phyloP scores from a whole-genome alignment of 2,113 vertebrate genomes.

The Platysternon megacephalum region DNA sequence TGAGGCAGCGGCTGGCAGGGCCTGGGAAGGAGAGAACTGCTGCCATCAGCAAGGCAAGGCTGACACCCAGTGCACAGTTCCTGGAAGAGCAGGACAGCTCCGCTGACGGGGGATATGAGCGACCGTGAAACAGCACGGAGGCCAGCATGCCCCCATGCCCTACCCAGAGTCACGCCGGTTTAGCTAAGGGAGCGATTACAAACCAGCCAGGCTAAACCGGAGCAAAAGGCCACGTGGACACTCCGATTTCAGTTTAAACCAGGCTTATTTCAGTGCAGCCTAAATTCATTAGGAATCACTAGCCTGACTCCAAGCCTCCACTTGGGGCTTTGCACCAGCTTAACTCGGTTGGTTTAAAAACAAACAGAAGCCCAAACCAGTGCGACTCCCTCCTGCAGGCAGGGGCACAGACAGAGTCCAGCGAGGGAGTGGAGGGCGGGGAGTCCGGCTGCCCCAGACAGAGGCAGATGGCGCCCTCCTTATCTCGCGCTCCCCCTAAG shows the following conservation, averaged over 20 bases:
- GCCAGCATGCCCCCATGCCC: neutral
- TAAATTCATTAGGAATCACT: neutral
- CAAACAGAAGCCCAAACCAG: neutral
- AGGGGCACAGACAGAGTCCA: neutral
- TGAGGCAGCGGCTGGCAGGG: neutral
- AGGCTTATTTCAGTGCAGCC: neutral
- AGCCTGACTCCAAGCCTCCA: neutral
- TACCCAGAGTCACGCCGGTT: neutral
- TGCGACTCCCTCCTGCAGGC: neutral
- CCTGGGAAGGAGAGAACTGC: neutral
- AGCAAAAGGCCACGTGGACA: neutral
- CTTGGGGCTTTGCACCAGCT: neutral
- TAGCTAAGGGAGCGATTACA: too few relatives aligned
- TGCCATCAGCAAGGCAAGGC: neutral
- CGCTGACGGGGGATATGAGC: neutral
- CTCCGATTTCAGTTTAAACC: neutral
- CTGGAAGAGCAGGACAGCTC: neutral
- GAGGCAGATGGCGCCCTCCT: neutral
- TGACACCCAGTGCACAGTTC: neutral
- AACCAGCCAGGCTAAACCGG: neutral
- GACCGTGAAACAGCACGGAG: too few relatives aligned
- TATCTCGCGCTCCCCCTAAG: neutral
- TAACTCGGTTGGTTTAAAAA: too few relatives aligned
- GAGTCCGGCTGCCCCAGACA: neutral
- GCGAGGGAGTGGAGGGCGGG: neutral